Percentiles rank a stretch among this genome's conserved stretches.
Conservation (phyloP, 2,888 invertebrate species). For the Sinotaia quadrata region DNA sequence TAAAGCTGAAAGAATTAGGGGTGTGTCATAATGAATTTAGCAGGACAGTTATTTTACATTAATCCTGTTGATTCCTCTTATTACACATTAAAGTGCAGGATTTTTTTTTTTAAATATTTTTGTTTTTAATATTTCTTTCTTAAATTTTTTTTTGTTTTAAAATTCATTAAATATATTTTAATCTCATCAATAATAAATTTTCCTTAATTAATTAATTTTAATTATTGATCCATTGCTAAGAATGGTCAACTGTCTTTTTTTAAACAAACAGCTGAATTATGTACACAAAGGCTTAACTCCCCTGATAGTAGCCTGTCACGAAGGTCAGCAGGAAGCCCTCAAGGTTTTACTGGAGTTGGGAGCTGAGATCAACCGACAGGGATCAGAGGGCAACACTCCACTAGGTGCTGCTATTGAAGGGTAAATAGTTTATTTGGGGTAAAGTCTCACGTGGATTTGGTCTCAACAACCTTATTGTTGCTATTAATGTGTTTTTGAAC, state of each 20-base stretch:
- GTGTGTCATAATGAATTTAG: too few relatives aligned
- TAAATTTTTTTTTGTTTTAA: background rate
- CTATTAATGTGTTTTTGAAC: too few relatives aligned
- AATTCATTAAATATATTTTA: background rate
- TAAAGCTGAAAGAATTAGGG: too few relatives aligned
- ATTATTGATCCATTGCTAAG: background rate
- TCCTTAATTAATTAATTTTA: background rate
- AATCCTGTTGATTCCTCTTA: too few relatives aligned
- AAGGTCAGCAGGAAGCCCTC: constrained; percentile 45
- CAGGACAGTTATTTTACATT: too few relatives aligned
- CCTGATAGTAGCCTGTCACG: constrained; percentile 47
- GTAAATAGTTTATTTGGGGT: constrained; percentile 35
- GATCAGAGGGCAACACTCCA: constrained; percentile 45
- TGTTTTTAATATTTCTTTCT: background rate
- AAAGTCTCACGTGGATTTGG: too few relatives aligned
- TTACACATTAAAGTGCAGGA: too few relatives aligned
- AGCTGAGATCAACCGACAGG: constrained; percentile 39
- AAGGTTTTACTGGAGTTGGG: constrained; percentile 40
- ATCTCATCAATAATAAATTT: too few relatives aligned
- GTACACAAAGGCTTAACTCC: constrained; percentile 47
- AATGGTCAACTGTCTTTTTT: background rate
- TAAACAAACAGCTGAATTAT: constrained; percentile 42
- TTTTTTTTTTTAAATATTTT: too few relatives aligned
- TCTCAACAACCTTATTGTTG: too few relatives aligned
- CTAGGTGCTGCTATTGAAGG: constrained; percentile 47